Evolutionary conservation across 2,797 vertebrate genomes (phyloP).

Genomic region (Parauchenoglanis ngamensis): DNA sequence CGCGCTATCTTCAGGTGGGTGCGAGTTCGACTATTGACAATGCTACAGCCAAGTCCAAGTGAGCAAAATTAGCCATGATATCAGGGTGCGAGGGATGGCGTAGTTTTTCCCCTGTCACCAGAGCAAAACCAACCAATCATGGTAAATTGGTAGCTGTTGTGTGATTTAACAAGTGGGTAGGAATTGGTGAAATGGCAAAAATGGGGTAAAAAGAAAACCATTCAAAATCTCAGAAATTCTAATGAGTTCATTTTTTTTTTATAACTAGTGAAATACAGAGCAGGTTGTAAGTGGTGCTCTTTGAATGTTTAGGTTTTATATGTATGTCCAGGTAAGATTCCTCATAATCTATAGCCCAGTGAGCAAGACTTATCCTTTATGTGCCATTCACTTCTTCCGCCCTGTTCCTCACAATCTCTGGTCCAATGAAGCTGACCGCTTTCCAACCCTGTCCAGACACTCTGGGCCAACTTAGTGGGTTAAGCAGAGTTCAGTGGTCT

Average conservation of each 20-base stretch:
- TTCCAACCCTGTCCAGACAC: constrained; percentile 45
- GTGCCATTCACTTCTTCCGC: background rate
- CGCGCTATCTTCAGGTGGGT: background rate
- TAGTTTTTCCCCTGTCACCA: background rate
- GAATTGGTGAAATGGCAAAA: background rate
- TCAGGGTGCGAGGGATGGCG: background rate
- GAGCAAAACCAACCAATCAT: background rate
- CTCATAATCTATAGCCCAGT: too few species aligned
- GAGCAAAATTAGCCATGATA: background rate
- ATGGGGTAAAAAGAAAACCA: background rate
- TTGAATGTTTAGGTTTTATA: background rate
- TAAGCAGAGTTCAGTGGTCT: constrained; percentile 68
- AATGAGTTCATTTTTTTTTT: background rate
- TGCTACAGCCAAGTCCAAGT: background rate
- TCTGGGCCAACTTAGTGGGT: constrained; percentile 60
- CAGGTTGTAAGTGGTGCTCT: background rate
- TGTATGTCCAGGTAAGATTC: background rate
- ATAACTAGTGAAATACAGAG: background rate
- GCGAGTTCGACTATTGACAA: background rate
- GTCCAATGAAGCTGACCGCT: constrained; percentile 23
- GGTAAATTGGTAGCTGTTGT: background rate
- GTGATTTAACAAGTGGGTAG: background rate
- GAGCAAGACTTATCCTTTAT: constrained; percentile 19
- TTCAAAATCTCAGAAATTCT: background rate
- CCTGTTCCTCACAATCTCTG: background rate